These are phyloP conservation scores for Helleia helle DNA, from an alignment of 2,888 invertebrate genomes.

Conservation along the genomic window DNA sequence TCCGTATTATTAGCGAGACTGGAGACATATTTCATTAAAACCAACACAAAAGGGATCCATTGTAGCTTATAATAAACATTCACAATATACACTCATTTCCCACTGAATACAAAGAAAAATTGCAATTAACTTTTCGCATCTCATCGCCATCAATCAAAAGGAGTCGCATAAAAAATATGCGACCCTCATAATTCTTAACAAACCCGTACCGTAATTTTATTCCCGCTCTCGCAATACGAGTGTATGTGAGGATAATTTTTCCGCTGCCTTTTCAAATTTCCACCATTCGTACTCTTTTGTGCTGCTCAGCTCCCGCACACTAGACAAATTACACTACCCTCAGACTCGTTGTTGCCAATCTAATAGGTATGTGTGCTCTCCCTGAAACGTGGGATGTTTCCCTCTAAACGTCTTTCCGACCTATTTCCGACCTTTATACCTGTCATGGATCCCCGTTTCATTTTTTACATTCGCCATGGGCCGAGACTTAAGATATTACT, in stretches of 20 bases:
- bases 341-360: conserved; percentile 3
- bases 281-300: conserved; percentile 16
- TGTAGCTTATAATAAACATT: conserved; percentile 1
- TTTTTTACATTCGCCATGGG: too few species aligned
- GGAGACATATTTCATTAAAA: too few species aligned
- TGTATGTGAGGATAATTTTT: conserved; percentile 19
- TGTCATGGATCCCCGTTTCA: too few species aligned
- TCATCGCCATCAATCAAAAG: conserved; percentile 13
- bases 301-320: conserved; percentile 5
- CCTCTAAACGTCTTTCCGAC: too few species aligned
- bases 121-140: conserved; percentile 8
- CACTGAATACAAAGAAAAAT: neutral
- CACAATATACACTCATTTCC: conserved; percentile 1
- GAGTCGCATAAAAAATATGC: conserved; percentile 12
- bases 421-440: too few species aligned
- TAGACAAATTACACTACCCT: conserved; percentile 13
- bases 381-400: conserved; percentile 1
- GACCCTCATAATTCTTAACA: conserved; percentile 10
- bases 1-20: too few species aligned
- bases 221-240: conserved; percentile 12
- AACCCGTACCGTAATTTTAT: conserved; percentile 12
- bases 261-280: conserved; percentile 19
- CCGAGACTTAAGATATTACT: too few species aligned
- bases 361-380: conserved; percentile 1
- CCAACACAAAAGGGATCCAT: too few species aligned